Percentiles rank a stretch among this genome's conserved stretches.
Evolutionary conservation across 1,140 invertebrate species (phyloP).

Genomic region (Aphelenchoides fujianensis): DNA sequence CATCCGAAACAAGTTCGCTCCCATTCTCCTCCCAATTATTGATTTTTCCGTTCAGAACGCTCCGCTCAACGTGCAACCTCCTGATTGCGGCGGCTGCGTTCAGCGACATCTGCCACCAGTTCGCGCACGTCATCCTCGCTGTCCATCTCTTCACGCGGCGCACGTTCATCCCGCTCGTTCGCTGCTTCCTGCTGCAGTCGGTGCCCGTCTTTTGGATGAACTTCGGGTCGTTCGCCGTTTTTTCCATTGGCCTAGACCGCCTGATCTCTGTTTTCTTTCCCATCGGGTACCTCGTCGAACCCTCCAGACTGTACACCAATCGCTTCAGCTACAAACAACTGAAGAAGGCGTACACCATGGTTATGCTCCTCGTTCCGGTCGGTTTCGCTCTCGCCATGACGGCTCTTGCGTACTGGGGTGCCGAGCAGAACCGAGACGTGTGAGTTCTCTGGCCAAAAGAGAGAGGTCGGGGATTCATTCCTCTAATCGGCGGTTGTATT

Average conservation of each 20-base stretch:
- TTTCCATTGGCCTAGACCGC: not conserved
- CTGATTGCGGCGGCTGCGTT: slow-evolving; percentile 5
- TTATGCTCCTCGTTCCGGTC: not conserved
- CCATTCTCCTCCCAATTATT: too few relatives aligned
- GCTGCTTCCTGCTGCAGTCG: not conserved
- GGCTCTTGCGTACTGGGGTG: not conserved
- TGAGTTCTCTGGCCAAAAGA: too few relatives aligned
- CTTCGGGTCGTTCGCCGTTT: slow-evolving; percentile 9
- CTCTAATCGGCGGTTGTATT: too few relatives aligned
- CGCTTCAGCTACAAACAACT: slow-evolving; percentile 3
- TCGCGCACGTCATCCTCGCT: not conserved
- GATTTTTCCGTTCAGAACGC: not conserved
- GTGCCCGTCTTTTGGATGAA: slow-evolving; percentile 10
- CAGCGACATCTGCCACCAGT: not conserved
- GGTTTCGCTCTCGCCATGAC: not conserved
- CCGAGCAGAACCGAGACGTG: not conserved
- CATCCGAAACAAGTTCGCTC: slow-evolving; percentile 8
- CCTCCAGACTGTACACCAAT: not conserved
- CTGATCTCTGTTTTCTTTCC: slow-evolving; percentile 11
- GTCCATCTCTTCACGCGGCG: not conserved
- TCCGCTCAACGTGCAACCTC: slow-evolving; percentile 9
- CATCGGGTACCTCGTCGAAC: not conserved
- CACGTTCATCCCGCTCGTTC: slow-evolving; percentile 9
- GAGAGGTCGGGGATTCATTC: too few relatives aligned
- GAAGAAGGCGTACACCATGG: not conserved